phyloP scores from a whole-genome alignment of 2,113 vertebrate genomes.

The Anser brachyrhynchus region DNA sequence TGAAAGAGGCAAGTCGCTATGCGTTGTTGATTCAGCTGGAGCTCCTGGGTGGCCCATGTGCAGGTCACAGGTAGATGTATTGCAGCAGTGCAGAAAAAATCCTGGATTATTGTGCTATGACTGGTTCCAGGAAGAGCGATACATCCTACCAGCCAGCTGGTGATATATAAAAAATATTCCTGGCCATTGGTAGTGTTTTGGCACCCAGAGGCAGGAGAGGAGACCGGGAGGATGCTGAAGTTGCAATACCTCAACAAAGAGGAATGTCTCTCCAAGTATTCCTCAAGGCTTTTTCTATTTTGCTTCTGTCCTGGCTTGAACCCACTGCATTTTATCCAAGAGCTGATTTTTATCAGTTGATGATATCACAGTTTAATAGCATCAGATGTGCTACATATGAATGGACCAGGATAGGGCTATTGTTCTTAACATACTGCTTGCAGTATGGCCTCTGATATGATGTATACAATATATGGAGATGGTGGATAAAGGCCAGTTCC shows the following conservation, averaged over 20 bases:
- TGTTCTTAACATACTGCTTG: not conserved
- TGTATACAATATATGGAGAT: not conserved
- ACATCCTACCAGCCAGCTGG: not conserved
- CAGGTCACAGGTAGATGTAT: slow-evolving; percentile 40
- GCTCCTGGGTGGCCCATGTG: slow-evolving; percentile 56
- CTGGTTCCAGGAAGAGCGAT: slow-evolving; percentile 29
- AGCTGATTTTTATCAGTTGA: not conserved
- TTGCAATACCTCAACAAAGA: not conserved
- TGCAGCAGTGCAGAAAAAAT: slow-evolving; percentile 38
- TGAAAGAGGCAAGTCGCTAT: not conserved
- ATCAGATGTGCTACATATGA: not conserved
- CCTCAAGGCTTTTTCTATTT: not conserved
- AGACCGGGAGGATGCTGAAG: not conserved
- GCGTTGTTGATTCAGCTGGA: slow-evolving; percentile 53
- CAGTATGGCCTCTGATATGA: not conserved
- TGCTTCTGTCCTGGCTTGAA: not conserved
- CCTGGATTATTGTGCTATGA: not conserved
- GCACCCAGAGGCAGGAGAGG: not conserved
- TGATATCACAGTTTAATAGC: not conserved
- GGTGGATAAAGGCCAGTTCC: not conserved
- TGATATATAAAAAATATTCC: not conserved
- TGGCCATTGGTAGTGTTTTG: not conserved
- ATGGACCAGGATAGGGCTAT: not conserved
- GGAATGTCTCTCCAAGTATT: not conserved
- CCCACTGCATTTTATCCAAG: not conserved